These are phyloP conservation scores for Heliconius ismenius DNA, from an alignment of 2,888 invertebrate species.

Conservation along the genomic window DNA sequence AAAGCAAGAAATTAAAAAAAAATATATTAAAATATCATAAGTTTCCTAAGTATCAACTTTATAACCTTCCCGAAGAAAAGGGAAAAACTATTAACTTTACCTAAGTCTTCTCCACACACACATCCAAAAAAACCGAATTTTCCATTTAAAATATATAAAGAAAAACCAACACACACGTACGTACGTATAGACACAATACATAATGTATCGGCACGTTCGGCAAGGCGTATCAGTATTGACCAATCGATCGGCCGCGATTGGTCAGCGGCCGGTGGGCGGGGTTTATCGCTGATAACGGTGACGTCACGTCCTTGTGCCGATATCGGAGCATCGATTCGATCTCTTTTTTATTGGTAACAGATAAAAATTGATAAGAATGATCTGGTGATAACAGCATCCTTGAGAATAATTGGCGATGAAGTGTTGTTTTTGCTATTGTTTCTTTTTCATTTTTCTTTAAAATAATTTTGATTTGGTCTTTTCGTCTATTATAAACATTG, in stretches of 20 bases:
- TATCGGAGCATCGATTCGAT: conserved; percentile 39
- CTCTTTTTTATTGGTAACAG: conserved; percentile 32
- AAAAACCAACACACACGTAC: neutral
- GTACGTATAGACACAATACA: neutral
- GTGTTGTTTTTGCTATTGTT: neutral
- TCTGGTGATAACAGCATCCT: neutral
- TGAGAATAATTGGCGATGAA: neutral
- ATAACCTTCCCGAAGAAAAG: no score
- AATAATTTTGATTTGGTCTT: no score
- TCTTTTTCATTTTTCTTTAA: neutral
- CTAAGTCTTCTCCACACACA: neutral
- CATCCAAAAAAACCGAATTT: neutral
- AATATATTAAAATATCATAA: no score
- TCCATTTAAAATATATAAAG: neutral
- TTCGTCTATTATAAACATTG: no score
- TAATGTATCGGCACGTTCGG: conserved; percentile 45
- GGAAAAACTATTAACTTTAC: no score
- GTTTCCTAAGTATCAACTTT: no score
- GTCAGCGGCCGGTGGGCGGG: conserved; percentile 69
- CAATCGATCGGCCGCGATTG: conserved; percentile 75
- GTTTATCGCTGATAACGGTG: conserved; percentile 66
- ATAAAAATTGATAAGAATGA: conserved; percentile 15
- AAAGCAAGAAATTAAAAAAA: no score
- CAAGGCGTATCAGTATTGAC: conserved; percentile 65
- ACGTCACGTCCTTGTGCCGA: conserved; percentile 60